Conservation (phyloP, 2,113 vertebrate genomes). For the Alligator sinensis region DNA sequence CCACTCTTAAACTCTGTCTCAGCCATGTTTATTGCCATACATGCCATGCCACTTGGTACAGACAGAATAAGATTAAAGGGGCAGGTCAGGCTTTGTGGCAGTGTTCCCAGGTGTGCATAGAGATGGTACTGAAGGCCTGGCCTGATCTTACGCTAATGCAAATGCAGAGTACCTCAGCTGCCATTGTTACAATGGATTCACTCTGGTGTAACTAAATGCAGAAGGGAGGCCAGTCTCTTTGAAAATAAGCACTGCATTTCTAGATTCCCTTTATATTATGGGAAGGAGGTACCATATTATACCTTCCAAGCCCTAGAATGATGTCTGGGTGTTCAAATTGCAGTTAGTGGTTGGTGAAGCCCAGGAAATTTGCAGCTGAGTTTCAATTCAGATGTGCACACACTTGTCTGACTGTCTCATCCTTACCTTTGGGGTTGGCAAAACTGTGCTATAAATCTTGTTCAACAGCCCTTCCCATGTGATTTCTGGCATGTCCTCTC, state of each 20-base stretch:
- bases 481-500: fast-evolving
- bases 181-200: not conserved
- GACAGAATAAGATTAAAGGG: no score
- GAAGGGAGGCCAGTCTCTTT: not conserved
- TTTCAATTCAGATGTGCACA: not conserved
- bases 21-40: no score
- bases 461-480: not conserved
- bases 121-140: not conserved
- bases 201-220: not conserved
- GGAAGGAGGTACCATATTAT: fast-evolving
- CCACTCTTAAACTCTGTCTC: no score
- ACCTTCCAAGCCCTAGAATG: not conserved
- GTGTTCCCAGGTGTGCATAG: no score
- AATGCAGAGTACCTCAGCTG: not conserved
- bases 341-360: not conserved
- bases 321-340: fast-evolving
- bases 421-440: not conserved
- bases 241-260: not conserved
- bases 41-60: no score
- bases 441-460: not conserved
- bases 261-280: not conserved
- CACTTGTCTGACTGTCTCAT: not conserved
- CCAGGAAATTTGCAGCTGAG: not conserved
- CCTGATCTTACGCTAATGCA: not conserved
- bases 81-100: no score